Base-by-base conservation (phyloP, 1,140 invertebrate species). In the Ruditapes philippinarum region DNA sequence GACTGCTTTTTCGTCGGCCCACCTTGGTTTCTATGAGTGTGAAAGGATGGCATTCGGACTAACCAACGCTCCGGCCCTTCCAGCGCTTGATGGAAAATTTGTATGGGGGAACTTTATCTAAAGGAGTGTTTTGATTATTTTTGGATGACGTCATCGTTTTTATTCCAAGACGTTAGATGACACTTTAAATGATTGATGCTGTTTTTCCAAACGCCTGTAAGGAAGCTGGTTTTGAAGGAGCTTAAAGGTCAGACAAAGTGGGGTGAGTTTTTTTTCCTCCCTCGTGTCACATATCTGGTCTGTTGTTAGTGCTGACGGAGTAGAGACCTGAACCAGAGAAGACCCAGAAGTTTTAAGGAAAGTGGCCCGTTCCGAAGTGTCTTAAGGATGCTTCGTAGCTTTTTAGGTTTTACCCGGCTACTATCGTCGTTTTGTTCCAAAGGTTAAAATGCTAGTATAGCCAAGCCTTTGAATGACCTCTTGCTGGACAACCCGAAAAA, bases 311-410 rank as follows among this genome's bases (percentile, higher is more conserved):
- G 17, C n/a, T 14, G 33, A 94, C 5, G 92, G 92, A 9, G 81
- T 95, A 19, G 73, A 40, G 19, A 91, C n/a, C 91, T 5, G 90
- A 95, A 83, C 88, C 82, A 36, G 86, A 89, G 0, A 96, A 96
- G 86, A 42, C n/a, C 95, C 9, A 31, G 86, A 78, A 86, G 90
- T 19, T 87, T 96, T n/a, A 73, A 73, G 42, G 68, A n/a, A n/a
- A 93, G 17, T 94, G 88, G 78, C 94, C 92, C 19, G 87, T 22
- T 36, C 95, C 95, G 25, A 92, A 0, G 12, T 92, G 81, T 42
- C 19, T 93, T 0, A 92, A 89, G 42, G 88, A 93, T 17, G n/a
- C 31, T 96, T 1, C 62, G 87, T 85, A 36, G 62, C 14, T 95
- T 95, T 79, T 57, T 94, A 25, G 92, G 94, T 76, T 51, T 89